Conservation (phyloP, 2,888 invertebrate species). For the Zhuqinia jingwanae region DNA sequence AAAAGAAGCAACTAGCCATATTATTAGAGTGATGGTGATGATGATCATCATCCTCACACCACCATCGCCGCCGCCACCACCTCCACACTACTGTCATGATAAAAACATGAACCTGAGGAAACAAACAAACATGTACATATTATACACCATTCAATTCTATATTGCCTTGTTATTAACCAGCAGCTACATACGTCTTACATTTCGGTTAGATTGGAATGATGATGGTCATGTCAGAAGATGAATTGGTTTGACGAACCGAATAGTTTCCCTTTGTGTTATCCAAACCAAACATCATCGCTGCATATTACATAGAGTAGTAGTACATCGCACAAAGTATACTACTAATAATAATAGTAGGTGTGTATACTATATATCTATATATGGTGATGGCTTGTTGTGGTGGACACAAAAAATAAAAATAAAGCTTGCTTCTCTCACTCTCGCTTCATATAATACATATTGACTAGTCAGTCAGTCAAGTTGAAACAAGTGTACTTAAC, state of each 20-base stretch:
- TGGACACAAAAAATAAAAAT: neutral
- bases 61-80: no score
- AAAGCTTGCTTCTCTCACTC: neutral
- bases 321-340: neutral
- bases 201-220: neutral
- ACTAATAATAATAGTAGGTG: neutral
- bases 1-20: neutral
- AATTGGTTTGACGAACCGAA: constrained; percentile 52
- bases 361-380: no score
- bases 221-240: constrained; percentile 40
- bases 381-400: neutral
- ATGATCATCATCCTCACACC: neutral
- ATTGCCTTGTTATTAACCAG: no score
- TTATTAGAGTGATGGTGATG: no score
- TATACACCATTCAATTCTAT: no score
- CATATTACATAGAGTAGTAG: no score
- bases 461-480: constrained; percentile 61
- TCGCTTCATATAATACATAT: constrained; percentile 26
- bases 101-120: constrained; percentile 4
- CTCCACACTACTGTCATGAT: neutral
- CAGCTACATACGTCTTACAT: no score
- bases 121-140: neutral
- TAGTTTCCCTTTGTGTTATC: constrained; percentile 26
- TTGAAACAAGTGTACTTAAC: constrained; percentile 69
- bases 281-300: no score